Percentiles rank a stretch among this genome's conserved stretches.
These are phyloP conservation scores for Apodemia duryi DNA, from an alignment of 2,888 invertebrate genomes.

Conservation along the genomic window DNA sequence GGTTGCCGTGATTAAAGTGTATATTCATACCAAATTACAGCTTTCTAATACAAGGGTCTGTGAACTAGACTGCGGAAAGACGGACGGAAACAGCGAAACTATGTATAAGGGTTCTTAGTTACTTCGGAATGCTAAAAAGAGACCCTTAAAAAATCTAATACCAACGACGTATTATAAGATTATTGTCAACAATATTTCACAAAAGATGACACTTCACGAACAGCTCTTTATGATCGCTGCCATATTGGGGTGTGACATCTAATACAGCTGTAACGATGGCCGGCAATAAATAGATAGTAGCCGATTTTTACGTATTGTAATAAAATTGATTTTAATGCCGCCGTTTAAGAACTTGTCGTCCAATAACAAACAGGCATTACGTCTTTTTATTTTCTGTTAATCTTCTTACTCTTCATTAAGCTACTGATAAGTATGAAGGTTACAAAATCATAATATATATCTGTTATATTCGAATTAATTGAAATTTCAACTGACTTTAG, in stretches of 20 bases:
- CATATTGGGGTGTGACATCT: conserved; percentile 20
- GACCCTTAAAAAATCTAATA: too few relatives aligned
- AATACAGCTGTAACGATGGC: conserved; percentile 19
- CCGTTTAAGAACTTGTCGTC: conserved; percentile 7
- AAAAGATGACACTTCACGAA: conserved; percentile 13
- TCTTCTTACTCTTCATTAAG: conserved; percentile 6
- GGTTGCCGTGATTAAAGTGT: too few relatives aligned
- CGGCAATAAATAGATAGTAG: conserved; percentile 25
- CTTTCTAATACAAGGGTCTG: too few relatives aligned
- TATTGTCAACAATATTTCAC: too few relatives aligned
- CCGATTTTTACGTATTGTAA: conserved; percentile 24
- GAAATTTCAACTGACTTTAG: too few relatives aligned
- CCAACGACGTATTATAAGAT: too few relatives aligned
- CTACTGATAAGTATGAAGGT: not conserved
- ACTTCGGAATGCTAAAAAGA: not conserved
- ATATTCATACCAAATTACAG: too few relatives aligned
- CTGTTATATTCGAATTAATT: not conserved
- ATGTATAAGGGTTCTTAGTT: too few relatives aligned
- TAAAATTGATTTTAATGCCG: conserved; percentile 20
- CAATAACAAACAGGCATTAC: not conserved
- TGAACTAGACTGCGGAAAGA: too few relatives aligned
- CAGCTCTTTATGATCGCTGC: conserved; percentile 16
- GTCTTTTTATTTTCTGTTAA: conserved; percentile 6
- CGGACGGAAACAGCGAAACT: too few relatives aligned
- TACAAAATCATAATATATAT: not conserved